Conservation (phyloP, 2,113 vertebrate genomes). For the Manacus vitellinus region DNA sequence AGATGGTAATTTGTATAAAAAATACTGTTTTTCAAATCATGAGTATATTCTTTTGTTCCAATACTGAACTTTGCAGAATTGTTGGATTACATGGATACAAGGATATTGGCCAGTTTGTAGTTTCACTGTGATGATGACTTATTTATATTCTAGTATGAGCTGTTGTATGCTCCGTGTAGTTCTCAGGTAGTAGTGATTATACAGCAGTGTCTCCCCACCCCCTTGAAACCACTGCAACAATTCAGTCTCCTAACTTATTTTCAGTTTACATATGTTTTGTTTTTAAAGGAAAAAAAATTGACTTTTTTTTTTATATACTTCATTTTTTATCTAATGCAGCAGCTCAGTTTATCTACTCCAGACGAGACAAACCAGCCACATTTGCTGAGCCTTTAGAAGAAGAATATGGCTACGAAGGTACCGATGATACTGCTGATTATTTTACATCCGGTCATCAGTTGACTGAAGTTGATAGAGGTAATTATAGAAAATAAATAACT, state of each 20-base stretch:
- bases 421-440: conserved; percentile 74
- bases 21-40: background rate
- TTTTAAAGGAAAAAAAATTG: background rate
- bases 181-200: background rate
- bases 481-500: background rate
- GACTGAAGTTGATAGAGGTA: conserved; percentile 90
- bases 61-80: background rate
- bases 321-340: conserved; percentile 75
- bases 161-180: background rate
- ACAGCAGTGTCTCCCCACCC: background rate
- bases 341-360: conserved; percentile 97
- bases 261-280: background rate
- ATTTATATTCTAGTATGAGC: background rate
- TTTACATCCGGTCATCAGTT: conserved; percentile 72
- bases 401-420: conserved; percentile 76
- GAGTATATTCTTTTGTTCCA: background rate
- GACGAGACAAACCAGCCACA: conserved; percentile 80
- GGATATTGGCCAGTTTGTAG: background rate
- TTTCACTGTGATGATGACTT: background rate
- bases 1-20: background rate
- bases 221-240: background rate
- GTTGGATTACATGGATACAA: background rate
- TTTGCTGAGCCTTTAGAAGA: conserved; percentile 86
- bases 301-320: background rate
- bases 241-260: background rate